Evolutionary conservation across 2,888 invertebrate species (phyloP), one percentile per base, ranked within the genome.

Genomic region (Cheilosia impressa): DNA sequence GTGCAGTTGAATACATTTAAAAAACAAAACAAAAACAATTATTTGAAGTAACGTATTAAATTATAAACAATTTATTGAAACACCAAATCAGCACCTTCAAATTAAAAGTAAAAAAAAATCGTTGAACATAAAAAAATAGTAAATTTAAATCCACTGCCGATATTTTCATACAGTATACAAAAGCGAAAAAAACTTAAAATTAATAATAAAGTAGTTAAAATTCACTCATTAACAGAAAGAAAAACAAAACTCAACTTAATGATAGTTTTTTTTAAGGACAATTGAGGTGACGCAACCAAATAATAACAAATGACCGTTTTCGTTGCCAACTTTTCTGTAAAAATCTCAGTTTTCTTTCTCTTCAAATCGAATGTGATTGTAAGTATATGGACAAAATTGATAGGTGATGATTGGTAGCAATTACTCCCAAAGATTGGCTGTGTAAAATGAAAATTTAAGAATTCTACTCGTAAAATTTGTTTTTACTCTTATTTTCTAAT

Each of bases 141-240:
- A 85, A 85, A 81, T 85, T 85, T 73, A 81, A 77, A 85, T 81
- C 85, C 85, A 85, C 85, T 85, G 85, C 85, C 85, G 85, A 85
- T 85, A 85, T 85, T 85, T 85, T 85, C 85, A 85, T 85, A 85
- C 85, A 76, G 72, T 85, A 85, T 81, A 85, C 80, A 85, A 85
- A 58, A 85, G 81, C 80, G 85, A 62, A 77, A 72, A 71, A 50
- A 27, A 27, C 27, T 50, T 55, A 24, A 62, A n/a, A 75, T 24
- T 43, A 13, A 53, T 53, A 65, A 50, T 34, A 75, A 68, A 63
- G 34, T 69, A 75, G 55, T 69, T 57, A 41, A 78, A 73, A 43
- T 50, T 78, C 78, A 73, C 68, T 57, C 34, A 38, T 68, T 57
- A 83, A 52, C 53, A 45, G 66, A 10, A 53, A 45, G 15, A 3